A percentile compares a stretch with the other conserved stretches of the same genome.
Conservation (phyloP, 2,113 vertebrate species). For the Tychaedon coryphoeus region DNA sequence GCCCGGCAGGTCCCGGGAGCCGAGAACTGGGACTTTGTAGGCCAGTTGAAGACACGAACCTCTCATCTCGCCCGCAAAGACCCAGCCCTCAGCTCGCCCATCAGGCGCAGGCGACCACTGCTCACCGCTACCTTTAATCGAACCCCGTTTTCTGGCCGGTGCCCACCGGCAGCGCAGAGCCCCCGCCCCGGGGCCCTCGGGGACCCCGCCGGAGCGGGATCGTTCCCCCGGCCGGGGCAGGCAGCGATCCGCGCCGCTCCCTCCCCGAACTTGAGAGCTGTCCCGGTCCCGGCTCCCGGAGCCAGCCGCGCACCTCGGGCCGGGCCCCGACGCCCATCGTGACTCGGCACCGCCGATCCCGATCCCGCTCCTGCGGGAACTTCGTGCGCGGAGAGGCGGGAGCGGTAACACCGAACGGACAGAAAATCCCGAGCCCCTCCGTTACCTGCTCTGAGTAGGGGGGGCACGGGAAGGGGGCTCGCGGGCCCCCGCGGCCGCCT, state of each 20-base stretch:
- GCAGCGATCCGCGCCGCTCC: background rate
- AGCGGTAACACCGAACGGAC: background rate
- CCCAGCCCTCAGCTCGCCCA: slow-evolving; percentile 86
- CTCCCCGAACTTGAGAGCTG: background rate
- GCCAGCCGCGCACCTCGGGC: background rate
- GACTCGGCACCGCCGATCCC: slow-evolving; percentile 32
- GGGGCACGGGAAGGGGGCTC: background rate
- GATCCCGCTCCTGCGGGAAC: background rate
- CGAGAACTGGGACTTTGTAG: slow-evolving; percentile 99
- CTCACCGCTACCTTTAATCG: background rate
- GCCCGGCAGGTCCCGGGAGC: slow-evolving; percentile 70
- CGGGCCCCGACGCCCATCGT: background rate
- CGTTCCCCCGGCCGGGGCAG: background rate
- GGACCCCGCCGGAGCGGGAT: background rate
- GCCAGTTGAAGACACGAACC: slow-evolving; percentile 89
- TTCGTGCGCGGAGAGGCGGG: background rate
- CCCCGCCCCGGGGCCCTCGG: background rate
- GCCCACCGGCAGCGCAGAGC: background rate
- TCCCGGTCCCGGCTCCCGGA: background rate
- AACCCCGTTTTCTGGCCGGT: background rate
- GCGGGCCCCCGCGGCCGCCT: background rate
- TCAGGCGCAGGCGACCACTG: background rate
- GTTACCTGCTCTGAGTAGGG: background rate
- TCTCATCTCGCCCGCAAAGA: slow-evolving; percentile 99
- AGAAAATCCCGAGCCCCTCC: background rate